A percentile compares a stretch with the other conserved stretches of the same genome.
phyloP scores from a whole-genome alignment of 2,113 vertebrate species.

The Patagioenas fasciata region DNA sequence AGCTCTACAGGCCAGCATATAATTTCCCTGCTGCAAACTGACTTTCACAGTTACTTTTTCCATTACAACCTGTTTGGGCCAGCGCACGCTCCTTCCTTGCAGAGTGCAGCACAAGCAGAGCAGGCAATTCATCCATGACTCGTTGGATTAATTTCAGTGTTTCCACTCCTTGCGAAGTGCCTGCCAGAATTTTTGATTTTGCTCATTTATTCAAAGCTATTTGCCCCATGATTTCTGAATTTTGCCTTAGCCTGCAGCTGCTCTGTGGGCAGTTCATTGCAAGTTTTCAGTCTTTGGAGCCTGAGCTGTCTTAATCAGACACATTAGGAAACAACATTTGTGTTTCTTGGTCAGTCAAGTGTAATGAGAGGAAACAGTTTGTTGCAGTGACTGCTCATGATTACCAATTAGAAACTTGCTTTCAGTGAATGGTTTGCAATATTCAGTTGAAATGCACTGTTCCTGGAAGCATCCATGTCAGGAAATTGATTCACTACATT shows the following conservation, averaged over 20 bases:
- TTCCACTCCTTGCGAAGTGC: background rate
- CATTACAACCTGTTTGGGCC: background rate
- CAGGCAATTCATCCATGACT: background rate
- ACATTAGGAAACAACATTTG: background rate
- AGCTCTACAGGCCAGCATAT: background rate
- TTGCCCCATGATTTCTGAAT: background rate
- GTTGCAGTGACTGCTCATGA: background rate
- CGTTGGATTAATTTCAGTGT: background rate
- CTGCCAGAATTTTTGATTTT: background rate
- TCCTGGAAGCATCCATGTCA: background rate
- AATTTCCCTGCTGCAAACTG: background rate
- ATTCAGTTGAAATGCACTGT: background rate
- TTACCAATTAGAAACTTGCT: background rate
- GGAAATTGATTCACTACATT: background rate
- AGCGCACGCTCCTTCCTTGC: background rate
- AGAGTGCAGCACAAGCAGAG: background rate
- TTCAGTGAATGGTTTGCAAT: background rate
- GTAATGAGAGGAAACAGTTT: background rate
- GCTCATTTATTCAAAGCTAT: constrained; percentile 24
- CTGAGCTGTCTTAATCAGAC: background rate
- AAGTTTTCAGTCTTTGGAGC: background rate
- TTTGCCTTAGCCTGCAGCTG: background rate
- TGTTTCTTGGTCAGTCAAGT: background rate
- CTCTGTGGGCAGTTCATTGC: background rate
- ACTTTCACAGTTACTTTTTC: background rate